Conservation (phyloP, 2,113 vertebrate genomes). For the Tragelaphus buxtoni region DNA sequence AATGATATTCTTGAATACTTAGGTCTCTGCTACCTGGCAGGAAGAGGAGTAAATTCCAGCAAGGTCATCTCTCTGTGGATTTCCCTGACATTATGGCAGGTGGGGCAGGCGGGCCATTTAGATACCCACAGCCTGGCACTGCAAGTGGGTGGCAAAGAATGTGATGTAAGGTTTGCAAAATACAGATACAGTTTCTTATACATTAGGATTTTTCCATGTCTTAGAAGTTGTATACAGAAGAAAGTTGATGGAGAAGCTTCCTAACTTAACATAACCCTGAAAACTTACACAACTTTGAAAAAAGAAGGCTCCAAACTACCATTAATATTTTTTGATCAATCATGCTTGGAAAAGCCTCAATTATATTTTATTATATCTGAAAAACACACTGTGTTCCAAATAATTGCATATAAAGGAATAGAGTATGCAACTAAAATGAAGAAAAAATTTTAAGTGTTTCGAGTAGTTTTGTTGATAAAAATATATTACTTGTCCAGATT, state of each 20-base stretch:
- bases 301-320: not conserved
- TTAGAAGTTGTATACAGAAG: not conserved
- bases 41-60: not conserved
- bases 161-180: not conserved
- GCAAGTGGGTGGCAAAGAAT: not conserved
- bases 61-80: not conserved
- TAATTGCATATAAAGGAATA: not conserved
- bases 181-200: not conserved
- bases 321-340: not conserved
- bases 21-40: not conserved
- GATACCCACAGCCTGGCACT: not conserved
- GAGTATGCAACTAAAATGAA: not conserved
- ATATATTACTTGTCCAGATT: not conserved
- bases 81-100: too few relatives aligned
- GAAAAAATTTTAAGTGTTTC: not conserved
- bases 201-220: not conserved
- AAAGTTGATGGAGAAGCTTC: not conserved
- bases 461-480: not conserved
- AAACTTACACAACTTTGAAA: not conserved
- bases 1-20: not conserved
- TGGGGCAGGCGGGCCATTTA: fast-evolving
- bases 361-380: not conserved
- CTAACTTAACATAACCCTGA: not conserved
- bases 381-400: not conserved
- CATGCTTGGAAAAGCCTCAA: not conserved